Evolutionary conservation across 2,888 invertebrate species (phyloP), one percentile per base, ranked within the genome.

Genomic region (Chrysolina haemoptera): DNA sequence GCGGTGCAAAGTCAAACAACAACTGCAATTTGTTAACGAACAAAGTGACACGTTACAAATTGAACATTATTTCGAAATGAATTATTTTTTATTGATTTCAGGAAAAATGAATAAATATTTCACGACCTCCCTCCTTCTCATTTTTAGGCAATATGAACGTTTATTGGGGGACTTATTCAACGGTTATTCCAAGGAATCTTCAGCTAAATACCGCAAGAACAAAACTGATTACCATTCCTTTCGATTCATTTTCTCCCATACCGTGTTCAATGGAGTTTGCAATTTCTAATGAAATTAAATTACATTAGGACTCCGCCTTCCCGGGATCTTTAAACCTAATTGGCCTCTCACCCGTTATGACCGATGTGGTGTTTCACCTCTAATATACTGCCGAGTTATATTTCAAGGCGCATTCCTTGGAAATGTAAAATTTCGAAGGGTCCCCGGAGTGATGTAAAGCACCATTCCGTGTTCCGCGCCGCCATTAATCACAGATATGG

Each of bases 401-500:
- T 59, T 35, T 59, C 59, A 27, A 27, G 27, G 11, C 59, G 27
- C 6, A 67, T 48, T 67, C 27, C 67, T 67, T 10, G 67, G 40
- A 35, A 40, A 67, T 81, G 79, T 82, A 82, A 80, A 82, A 80
- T 82, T 80, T 80, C 81, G 78, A 78, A 71, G 66, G 63, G 76
- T 78, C 80, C 79, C 81, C 73, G 65, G 78, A 73, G 82, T 80
- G 79, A 83, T 82, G 81, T 82, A 82, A 78, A 82, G 81, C 82
- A 81, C 79, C 79, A 80, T 83, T 81, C 78, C 80, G 76, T 82
- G 80, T 81, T 80, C 78, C 81, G 69, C 73, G 72, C 70, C 62
- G 73, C 80, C 81, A 83, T 84, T 83, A 84, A 84, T 84, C 84
- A 83, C 74, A 81, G 77, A 84, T 83, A 83, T 84, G 82, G 83